Percentiles rank a stretch among this genome's conserved stretches.
Conservation (phyloP, 1,140 invertebrate species). For the Bombus affinis region DNA sequence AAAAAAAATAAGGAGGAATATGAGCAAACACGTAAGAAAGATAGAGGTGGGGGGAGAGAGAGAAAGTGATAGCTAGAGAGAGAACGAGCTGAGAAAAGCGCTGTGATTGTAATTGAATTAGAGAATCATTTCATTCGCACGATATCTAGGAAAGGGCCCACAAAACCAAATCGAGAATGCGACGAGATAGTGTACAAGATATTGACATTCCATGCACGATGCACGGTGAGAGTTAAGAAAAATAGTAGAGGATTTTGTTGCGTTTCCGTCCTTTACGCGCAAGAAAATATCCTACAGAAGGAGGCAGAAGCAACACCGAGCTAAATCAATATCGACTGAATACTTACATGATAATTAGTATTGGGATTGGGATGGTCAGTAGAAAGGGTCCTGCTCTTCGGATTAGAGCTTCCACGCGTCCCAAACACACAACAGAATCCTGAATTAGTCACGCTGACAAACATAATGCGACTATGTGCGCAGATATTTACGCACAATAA, state of each 20-base stretch:
- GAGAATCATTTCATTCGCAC: conserved; percentile 23
- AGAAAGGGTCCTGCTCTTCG: conserved; percentile 81
- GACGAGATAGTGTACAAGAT: conserved; percentile 44
- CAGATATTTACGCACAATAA: conserved; percentile 50
- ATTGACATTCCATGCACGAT: conserved; percentile 56
- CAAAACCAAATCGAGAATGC: conserved; percentile 53
- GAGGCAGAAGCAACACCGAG: conserved; percentile 75
- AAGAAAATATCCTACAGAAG: conserved; percentile 48
- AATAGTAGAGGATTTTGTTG: conserved; percentile 30
- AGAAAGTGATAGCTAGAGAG: background rate
- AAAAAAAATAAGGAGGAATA: background rate
- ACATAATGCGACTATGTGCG: conserved; percentile 59
- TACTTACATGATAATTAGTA: conserved; percentile 82
- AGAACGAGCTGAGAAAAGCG: background rate
- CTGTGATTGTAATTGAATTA: conserved; percentile 39
- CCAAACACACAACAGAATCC: conserved; percentile 82
- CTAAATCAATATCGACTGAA: conserved; percentile 78
- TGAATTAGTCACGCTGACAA: conserved; percentile 81
- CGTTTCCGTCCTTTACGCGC: conserved; percentile 26
- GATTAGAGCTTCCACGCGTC: conserved; percentile 81
- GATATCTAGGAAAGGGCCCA: conserved; percentile 34
- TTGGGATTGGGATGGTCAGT: conserved; percentile 81
- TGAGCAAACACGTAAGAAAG: background rate
- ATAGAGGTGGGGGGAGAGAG: background rate
- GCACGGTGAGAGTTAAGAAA: conserved; percentile 29